Evolutionary conservation across 2,113 vertebrate species (phyloP), one percentile per base, ranked within the genome.

Genomic region (Eurypyga helias): DNA sequence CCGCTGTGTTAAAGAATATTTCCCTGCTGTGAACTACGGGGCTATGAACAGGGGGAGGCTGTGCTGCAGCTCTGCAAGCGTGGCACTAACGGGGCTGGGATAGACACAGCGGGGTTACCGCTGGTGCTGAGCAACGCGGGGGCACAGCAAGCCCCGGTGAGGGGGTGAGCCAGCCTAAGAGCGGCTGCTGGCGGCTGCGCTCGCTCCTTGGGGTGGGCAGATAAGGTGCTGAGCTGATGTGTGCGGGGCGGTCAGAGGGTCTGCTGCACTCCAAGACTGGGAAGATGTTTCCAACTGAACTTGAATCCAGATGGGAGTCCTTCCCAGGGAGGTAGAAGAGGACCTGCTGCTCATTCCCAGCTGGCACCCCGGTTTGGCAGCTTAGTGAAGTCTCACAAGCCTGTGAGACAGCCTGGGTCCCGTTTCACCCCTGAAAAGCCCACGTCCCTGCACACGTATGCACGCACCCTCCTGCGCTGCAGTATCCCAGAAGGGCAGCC

Each of bases 241-340:
- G 41, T 23, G 6, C 1, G 0, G 31, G 25, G 7, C 2, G 0
- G 51, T 23, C 23, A 29, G 46, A 13, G 0, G 3, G n/a, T 34
- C 34, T 66, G 43, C 24, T 7, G 23, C 6, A 6, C n/a, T 62
- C 66, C 18, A 4, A 84, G 60, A 18, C 21, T 8, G 38, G 33
- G 65, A 76, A 71, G n/a, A 15, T 7, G 11, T 38, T 75, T 67
- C 61, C 61, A 55, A 0, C n/a, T 21, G 33, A 60, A 41, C 28
- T 3, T 5, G 1, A 86, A 83, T 34, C 10, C 28, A 24, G 9
- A 3, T 45, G 11, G 28, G 41, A 61, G 11, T 48, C 46, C 45
- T 46, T 71, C 26, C 24, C 2, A 1, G 21, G 46, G 54, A 70
- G 46, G 20, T 16, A 73, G 58, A 65, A 51, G 34, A 90, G 49